These are phyloP conservation scores for Candidula unifasciata DNA, from an alignment of 2,888 invertebrate species.

Conservation along the genomic window DNA sequence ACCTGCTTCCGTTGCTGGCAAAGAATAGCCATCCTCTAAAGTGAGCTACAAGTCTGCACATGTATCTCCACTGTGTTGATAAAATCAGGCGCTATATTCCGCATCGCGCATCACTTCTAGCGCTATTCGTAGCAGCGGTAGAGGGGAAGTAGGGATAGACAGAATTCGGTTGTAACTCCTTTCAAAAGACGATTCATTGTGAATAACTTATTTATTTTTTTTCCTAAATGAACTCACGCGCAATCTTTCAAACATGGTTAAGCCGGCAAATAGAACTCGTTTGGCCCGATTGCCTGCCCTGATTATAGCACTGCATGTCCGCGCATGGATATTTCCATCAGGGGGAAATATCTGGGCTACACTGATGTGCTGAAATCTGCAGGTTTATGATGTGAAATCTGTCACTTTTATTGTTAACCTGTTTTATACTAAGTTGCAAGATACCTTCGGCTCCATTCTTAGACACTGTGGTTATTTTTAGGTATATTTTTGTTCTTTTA, in stretches of 20 bases:
- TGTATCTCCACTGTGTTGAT: background rate
- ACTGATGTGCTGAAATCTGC: background rate
- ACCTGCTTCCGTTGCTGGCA: background rate
- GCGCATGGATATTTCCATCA: background rate
- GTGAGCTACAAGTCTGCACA: background rate
- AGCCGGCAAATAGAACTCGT: conserved; percentile 13
- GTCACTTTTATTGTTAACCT: too few relatives aligned
- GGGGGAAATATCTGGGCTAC: background rate
- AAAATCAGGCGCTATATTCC: background rate
- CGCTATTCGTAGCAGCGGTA: background rate
- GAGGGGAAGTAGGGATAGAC: background rate
- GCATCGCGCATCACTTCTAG: background rate
- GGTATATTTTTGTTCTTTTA: too few relatives aligned
- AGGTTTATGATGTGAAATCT: too few relatives aligned
- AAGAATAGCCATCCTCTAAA: background rate
- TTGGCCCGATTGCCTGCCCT: background rate
- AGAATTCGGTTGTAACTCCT: background rate
- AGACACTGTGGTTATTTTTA: too few relatives aligned
- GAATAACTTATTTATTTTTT: conserved; percentile 14
- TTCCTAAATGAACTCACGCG: background rate
- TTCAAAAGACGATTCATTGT: conserved; percentile 16
- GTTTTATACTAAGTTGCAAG: too few relatives aligned
- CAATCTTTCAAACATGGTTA: conserved; percentile 31
- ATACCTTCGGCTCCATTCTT: too few relatives aligned
- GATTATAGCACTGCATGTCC: conserved; percentile 13